Evolutionary conservation across 1,140 invertebrate species (phyloP).

Genomic region (Delia radicum): DNA sequence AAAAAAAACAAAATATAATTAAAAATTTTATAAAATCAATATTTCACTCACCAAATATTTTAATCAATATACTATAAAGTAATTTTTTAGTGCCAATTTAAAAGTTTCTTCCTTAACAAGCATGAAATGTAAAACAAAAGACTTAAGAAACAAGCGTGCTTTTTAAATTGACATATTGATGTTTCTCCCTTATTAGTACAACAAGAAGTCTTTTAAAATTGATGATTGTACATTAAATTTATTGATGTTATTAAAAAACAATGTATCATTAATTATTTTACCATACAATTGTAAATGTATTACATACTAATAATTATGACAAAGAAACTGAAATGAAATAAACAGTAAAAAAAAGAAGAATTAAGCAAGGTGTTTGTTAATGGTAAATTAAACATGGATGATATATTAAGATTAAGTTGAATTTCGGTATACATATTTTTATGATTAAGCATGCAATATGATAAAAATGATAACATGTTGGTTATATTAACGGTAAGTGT

Average conservation of each 20-base stretch:
- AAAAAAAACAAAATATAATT: no score
- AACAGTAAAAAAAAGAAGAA: not conserved
- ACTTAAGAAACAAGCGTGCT: not conserved
- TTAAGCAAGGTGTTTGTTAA: not conserved
- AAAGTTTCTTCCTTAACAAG: not conserved
- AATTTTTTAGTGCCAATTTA: not conserved
- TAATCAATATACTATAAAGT: no score
- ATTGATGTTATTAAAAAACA: not conserved
- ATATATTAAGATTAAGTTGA: not conserved
- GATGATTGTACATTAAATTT: not conserved
- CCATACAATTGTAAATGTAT: not conserved
- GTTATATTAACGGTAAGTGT: no score
- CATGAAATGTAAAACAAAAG: not conserved
- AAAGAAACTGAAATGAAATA: not conserved
- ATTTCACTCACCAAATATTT: no score
- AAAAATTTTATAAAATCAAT: no score
- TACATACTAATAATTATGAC: not conserved
- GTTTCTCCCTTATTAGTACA: not conserved
- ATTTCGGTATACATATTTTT: not conserved
- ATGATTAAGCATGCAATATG: not conserved
- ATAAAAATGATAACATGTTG: not conserved
- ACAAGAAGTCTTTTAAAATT: not conserved
- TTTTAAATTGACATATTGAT: not conserved
- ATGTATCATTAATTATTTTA: not conserved
- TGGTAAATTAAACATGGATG: not conserved